Evolutionary conservation across 1,140 invertebrate species (phyloP), one percentile per base, ranked within the genome.

Genomic region (Colletes gigas): DNA sequence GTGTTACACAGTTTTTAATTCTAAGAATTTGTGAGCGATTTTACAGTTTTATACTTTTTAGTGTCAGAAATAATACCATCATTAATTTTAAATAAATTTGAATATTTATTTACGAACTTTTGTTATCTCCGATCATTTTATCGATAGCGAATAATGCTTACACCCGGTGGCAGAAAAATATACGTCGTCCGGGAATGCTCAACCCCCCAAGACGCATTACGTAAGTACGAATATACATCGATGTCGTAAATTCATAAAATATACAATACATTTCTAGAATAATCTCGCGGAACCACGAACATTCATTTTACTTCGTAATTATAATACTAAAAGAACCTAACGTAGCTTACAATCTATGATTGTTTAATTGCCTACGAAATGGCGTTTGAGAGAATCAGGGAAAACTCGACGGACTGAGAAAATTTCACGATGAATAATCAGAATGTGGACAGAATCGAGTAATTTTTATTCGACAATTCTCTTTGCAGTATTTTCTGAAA

Each of bases 11-110:
- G 15, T 72, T 70, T 30, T 78, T 50, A 19, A 54, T 65, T 71
- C 47, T 63, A 72, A 78, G 59, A 52, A 15, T 44, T 60, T 10
- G 30, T 39, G 17, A 52, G n/a, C 47, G 15, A 79, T 65, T 73
- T 79, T 79, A 41, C 77, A 79, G 60, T 79, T 79, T 79, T 79
- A 79, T 73, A 79, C 50, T 57, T 78, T 73, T 65, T 30, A 73
- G 50, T 57, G 57, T 62, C 3, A 9, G 10, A 39, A 63, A 62
- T 19, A 9, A 55, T 47, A 57, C 47, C 15, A n/a, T 6, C 30
- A 66, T 50, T 59, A 19, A 47, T 65, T 66, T 47, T 39, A 79
- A 73, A 39, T 65, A 65, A 73, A 50, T 57, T n/a, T 0, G 10
- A 39, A 30, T 50, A n/a, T 66, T 73, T 52, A 78, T 71, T 76